These are phyloP conservation scores for Acanthosepion esculentum DNA, from an alignment of 2,888 invertebrate species.

Conservation along the genomic window DNA sequence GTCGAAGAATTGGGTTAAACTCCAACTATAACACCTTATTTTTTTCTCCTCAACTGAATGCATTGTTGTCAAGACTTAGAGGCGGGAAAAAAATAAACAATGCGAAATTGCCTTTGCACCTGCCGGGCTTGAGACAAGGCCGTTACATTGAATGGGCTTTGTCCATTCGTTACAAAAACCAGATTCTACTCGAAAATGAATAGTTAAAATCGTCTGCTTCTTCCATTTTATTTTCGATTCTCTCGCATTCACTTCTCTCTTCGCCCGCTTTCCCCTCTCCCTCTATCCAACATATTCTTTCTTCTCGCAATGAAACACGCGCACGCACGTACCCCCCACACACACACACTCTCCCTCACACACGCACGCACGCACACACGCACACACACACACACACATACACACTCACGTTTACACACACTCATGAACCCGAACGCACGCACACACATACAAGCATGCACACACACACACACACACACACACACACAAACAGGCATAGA, in stretches of 20 bases:
- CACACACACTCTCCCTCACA: not conserved
- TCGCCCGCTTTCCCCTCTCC: no score
- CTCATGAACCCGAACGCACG: no score
- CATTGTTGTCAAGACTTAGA: not conserved
- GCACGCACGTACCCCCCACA: no score
- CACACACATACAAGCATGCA: not conserved
- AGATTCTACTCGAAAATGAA: not conserved
- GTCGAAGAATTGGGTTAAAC: not conserved
- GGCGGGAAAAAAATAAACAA: not conserved
- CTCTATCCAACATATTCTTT: no score
- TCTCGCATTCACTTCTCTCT: no score
- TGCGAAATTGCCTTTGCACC: not conserved
- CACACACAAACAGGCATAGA: not conserved
- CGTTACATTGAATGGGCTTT: not conserved
- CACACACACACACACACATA: not conserved
- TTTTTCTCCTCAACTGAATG: not conserved
- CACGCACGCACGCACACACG: not conserved
- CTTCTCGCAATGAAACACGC: no score
- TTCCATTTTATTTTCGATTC: no score
- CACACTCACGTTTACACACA: not conserved
- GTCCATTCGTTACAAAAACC: not conserved
- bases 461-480: no score
- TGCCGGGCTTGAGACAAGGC: not conserved
- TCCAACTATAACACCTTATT: not conserved
- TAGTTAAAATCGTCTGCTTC: no score